A percentile compares a stretch with the other conserved stretches of the same genome.
phyloP scores from a whole-genome alignment of 2,113 vertebrate genomes.

The Melospiza georgiana region DNA sequence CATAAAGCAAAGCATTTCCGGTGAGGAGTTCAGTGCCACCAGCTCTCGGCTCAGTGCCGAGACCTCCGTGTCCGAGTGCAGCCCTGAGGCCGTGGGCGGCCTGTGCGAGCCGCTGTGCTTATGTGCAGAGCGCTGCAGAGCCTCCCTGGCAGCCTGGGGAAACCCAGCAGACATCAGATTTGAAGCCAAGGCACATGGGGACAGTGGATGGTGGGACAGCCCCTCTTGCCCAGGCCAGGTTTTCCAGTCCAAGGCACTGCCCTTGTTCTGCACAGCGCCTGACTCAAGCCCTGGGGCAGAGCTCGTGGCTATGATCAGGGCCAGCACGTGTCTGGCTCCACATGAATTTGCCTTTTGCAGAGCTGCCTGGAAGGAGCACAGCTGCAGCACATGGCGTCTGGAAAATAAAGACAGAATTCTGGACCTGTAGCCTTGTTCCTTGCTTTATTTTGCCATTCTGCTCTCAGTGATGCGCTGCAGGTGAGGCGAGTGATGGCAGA shows the following conservation, averaged over 20 bases:
- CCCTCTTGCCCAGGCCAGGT: neutral
- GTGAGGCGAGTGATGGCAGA: fast-evolving
- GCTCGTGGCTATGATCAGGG: fast-evolving
- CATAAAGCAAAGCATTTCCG: neutral
- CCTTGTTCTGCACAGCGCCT: neutral
- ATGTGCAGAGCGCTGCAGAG: neutral
- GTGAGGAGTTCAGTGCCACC: neutral
- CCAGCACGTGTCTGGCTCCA: neutral
- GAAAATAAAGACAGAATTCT: neutral
- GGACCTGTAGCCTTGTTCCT: neutral
- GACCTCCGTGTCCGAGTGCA: neutral
- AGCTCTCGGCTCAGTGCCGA: neutral
- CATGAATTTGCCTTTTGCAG: neutral
- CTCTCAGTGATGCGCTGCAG: neutral
- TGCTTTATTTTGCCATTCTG: neutral
- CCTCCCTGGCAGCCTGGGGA: neutral
- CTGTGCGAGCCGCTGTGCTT: neutral
- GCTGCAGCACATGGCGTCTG: neutral
- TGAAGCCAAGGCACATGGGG: fast-evolving
- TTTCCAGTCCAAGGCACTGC: neutral
- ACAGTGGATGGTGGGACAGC: neutral
- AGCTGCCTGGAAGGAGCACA: fast-evolving
- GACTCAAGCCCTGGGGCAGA: neutral
- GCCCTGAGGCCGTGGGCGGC: neutral
- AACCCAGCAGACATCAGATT: neutral